Conservation (phyloP, 2,797 vertebrate genomes). For the Neopelma chrysocephalum region DNA sequence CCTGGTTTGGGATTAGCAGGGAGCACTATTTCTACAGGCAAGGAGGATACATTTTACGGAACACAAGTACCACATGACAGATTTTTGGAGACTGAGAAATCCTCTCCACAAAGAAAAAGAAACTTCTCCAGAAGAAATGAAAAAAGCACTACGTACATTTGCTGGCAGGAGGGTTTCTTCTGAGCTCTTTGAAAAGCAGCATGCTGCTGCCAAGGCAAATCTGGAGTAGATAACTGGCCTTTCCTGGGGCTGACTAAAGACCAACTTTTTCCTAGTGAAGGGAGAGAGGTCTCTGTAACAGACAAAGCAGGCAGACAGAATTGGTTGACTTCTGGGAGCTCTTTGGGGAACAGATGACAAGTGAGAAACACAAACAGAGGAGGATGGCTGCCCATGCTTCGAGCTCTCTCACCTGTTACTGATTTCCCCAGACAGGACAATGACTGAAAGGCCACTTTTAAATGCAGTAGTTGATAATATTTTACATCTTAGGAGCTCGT, state of each 20-base stretch:
- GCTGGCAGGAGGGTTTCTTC: slow-evolving; percentile 1
- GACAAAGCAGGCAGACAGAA: not conserved
- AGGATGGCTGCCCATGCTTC: not conserved
- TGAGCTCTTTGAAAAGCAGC: not conserved
- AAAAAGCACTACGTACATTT: not conserved
- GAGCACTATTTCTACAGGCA: not conserved
- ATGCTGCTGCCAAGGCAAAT: not conserved
- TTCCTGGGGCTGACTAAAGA: not conserved
- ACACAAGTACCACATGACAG: not conserved
- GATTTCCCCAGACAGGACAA: slow-evolving; percentile 14
- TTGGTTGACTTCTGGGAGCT: not conserved
- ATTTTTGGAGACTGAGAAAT: slow-evolving; percentile 14
- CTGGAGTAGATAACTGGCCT: not conserved
- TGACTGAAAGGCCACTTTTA: not conserved
- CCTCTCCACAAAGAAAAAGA: not conserved
- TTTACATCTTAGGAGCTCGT: not conserved
- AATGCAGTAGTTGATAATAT: not conserved
- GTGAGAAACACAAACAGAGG: not conserved
- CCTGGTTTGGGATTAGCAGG: not conserved
- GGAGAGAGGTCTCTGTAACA: not conserved
- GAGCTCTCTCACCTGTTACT: slow-evolving; percentile 6
- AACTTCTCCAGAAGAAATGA: not conserved
- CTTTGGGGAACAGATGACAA: not conserved
- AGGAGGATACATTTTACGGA: not conserved
- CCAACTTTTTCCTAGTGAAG: not conserved